These are phyloP conservation scores for Oreotrochilus melanogaster DNA, from an alignment of 2,113 vertebrate species.

Conservation along the genomic window DNA sequence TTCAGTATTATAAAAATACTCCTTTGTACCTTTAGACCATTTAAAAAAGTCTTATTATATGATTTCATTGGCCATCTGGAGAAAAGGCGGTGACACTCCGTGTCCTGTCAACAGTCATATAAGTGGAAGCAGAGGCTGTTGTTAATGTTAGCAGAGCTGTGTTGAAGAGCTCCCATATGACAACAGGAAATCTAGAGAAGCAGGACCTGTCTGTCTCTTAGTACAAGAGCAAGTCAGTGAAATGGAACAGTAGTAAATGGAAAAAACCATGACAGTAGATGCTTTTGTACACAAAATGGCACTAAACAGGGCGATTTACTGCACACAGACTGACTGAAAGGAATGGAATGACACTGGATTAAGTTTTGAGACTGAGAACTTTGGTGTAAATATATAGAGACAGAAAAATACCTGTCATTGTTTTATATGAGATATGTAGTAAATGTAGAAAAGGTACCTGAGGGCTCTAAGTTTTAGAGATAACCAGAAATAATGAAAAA, in stretches of 20 bases:
- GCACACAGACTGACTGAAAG: background rate
- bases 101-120: background rate
- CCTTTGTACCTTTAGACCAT: background rate
- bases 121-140: background rate
- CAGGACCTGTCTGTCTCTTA: background rate
- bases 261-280: background rate
- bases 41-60: background rate
- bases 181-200: background rate
- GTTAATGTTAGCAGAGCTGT: background rate
- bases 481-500: background rate
- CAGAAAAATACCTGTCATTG: background rate
- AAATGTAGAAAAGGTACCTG: background rate
- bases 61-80: background rate
- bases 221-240: background rate
- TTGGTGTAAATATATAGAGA: background rate
- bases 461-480: background rate
- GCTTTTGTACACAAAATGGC: background rate
- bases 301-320: background rate
- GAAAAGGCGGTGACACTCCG: rapidly evolving
- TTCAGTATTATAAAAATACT: background rate
- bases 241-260: background rate
- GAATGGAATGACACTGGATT: background rate
- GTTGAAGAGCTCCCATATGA: background rate
- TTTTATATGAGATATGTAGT: background rate
- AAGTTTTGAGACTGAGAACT: background rate